A percentile compares a stretch with the other conserved stretches of the same genome.
phyloP scores from a whole-genome alignment of 2,888 invertebrate genomes.

The Heliconius charithonia region DNA sequence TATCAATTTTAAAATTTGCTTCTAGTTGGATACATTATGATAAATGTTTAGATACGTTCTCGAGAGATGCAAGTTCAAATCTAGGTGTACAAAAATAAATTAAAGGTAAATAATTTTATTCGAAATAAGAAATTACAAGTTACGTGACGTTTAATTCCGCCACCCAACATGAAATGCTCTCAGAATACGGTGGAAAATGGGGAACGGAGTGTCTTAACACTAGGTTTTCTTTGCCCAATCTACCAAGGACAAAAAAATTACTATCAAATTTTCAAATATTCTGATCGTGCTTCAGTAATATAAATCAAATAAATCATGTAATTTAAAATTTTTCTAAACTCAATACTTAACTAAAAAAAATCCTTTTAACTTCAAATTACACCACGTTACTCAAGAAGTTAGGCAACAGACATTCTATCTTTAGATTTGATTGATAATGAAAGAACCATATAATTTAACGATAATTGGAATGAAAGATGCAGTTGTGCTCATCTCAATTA shows the following conservation, averaged over 20 bases:
- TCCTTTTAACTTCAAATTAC: not conserved
- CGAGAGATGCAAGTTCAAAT: not conserved
- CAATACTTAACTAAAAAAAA: not conserved
- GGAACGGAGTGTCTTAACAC: too few species aligned
- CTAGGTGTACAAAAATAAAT: too few species aligned
- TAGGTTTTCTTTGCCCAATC: too few species aligned
- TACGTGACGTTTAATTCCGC: too few species aligned
- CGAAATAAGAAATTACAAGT: too few species aligned
- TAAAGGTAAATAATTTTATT: not conserved
- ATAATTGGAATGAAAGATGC: not conserved
- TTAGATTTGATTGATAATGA: not conserved
- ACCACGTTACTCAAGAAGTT: not conserved
- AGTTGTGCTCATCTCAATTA: slow-evolving; percentile 1
- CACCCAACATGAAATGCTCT: too few species aligned
- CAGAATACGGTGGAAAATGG: too few species aligned
- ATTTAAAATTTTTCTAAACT: not conserved
- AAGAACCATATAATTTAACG: slow-evolving; percentile 9
- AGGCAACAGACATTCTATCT: not conserved
- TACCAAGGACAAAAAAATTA: too few species aligned
- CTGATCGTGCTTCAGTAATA: too few species aligned
- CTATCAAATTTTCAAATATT: too few species aligned
- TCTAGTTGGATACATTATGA: not conserved
- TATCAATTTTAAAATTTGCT: not conserved
- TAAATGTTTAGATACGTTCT: not conserved
- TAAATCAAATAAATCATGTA: too few species aligned